Evolutionary conservation across 2,888 invertebrate genomes (phyloP), one percentile per base, ranked within the genome.

Genomic region (Oscheius sp.): DNA sequence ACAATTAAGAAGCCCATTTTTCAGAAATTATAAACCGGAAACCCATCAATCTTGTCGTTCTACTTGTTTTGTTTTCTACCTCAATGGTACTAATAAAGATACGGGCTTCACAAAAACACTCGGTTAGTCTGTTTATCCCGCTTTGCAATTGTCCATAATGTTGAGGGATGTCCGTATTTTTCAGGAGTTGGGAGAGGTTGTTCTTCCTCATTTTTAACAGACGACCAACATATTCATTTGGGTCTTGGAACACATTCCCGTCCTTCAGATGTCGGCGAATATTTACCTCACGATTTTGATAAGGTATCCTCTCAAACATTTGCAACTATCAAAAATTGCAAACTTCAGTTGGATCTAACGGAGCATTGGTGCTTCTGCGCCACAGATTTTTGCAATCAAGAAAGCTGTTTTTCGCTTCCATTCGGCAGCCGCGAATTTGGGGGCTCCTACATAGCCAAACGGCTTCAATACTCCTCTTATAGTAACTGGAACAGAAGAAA

Each of bases 351-450:
- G 64, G 85, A 86, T 63, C 76, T 86, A 27, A 76, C 74, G 6
- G 86, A 86, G 71, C 84, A 86, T 72, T 86, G 86, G 86, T 86
- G 86, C 69, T 86, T 86, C 76, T 86, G 86, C 72, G 84, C 84
- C 23, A 78, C 83, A 12, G 84, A 85, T 35, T 78, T 80, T 43
- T 86, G 86, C 75, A 86, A 86, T 70, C 77, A 64, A 35, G 76
- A 77, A n/a, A 77, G 73, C 27, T 78, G 80, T 29, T 78, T 76
- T 69, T 64, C 76, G 7, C 74, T 76, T 0, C 80, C 78, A 2
- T 80, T 78, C 35, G 80, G 80, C 41, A 78, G 78, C 1, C 69
- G 78, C 7, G 78, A 80, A 43, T 80, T 78, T 71, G 76, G 75
- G 13, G 74, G 75, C 3, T 78, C 80, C 2, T 80, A 76, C 52